Percentiles rank a stretch among this genome's conserved stretches.
phyloP scores from a whole-genome alignment of 1,140 invertebrate genomes.

The Laupala kohalensis region DNA sequence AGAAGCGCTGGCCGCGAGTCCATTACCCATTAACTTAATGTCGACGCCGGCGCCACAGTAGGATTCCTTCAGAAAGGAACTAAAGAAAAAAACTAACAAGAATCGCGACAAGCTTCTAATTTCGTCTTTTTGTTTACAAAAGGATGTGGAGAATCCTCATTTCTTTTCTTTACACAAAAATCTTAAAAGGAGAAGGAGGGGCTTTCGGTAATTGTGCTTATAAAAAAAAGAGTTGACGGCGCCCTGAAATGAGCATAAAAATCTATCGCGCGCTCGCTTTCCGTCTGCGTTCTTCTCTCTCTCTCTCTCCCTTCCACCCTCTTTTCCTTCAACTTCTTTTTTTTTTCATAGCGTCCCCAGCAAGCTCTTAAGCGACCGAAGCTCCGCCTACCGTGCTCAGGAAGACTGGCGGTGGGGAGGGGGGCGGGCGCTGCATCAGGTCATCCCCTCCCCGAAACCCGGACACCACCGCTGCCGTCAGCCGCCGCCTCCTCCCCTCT shows the following conservation, averaged over 20 bases:
- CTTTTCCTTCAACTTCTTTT: background rate
- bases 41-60: background rate
- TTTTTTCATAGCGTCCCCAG: background rate
- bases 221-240: background rate
- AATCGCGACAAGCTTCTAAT: background rate
- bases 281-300: background rate
- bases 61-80: background rate
- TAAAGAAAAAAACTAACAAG: background rate
- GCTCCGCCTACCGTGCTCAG: background rate
- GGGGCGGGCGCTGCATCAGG: background rate
- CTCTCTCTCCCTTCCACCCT: background rate
- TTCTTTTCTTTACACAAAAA: background rate
- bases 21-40: background rate
- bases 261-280: background rate
- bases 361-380: background rate
- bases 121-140: background rate
- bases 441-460: background rate
- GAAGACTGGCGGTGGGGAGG: background rate
- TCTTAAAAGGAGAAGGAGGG: background rate
- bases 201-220: background rate
- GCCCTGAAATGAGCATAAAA: background rate
- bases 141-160: background rate
- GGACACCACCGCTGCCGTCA: no score
- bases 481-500: background rate
- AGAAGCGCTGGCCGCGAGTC: background rate